Conservation (phyloP, 2,888 invertebrate genomes). For the Ypsolopha sequella region DNA sequence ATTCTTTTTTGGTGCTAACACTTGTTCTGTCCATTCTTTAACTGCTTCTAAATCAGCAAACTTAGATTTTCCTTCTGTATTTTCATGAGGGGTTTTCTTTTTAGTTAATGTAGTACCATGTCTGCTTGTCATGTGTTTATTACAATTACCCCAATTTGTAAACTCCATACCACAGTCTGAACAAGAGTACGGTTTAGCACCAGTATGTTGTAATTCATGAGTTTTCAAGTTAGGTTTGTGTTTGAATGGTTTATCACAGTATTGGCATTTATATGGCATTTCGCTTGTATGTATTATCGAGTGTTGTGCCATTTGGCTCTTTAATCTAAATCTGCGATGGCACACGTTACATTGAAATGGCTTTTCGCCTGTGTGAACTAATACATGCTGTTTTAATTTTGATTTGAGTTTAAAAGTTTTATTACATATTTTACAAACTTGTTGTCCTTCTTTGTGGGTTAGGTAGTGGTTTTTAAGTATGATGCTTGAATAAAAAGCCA, state of each 20-base stretch:
- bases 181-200: constrained; percentile 73
- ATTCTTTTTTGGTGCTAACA: not conserved
- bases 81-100: not conserved
- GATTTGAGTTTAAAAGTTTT: not conserved
- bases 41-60: not conserved
- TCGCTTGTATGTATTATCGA: constrained; percentile 75
- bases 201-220: constrained; percentile 16
- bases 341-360: constrained; percentile 7
- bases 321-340: constrained; percentile 42
- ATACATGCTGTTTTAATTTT: constrained; percentile 2
- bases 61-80: not conserved
- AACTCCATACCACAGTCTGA: constrained; percentile 70
- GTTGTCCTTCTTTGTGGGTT: constrained; percentile 10
- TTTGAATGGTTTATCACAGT: constrained; percentile 74
- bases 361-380: constrained; percentile 1
- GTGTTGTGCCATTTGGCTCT: constrained; percentile 73
- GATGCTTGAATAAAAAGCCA: constrained; percentile 10
- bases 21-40: not conserved
- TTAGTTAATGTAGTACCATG: not conserved
- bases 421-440: constrained; percentile 7
- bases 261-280: constrained; percentile 76
- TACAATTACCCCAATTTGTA: constrained; percentile 78
- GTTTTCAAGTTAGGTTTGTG: constrained; percentile 69
- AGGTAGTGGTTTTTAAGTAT: constrained; percentile 10
- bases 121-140: constrained; percentile 68